A percentile compares a stretch with the other conserved stretches of the same genome.
These are phyloP conservation scores for Isaurus tuberculatus DNA, from an alignment of 92 coral and sea anemone species.

Conservation along the genomic window DNA sequence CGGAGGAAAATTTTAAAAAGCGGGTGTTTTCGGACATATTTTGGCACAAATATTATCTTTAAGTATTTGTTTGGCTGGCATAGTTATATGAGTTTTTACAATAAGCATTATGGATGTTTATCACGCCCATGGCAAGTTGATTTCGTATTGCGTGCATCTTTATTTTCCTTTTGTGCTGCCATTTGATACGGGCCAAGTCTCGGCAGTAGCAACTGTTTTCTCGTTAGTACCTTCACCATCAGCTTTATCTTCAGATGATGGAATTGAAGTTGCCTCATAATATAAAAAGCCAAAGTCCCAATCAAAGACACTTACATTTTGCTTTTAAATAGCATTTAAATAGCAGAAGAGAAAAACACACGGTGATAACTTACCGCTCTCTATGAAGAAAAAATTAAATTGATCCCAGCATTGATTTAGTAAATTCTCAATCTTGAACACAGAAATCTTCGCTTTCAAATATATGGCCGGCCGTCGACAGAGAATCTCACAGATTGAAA, in stretches of 20 bases:
- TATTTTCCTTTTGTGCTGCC: slow-evolving; percentile 19
- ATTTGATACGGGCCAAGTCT: not conserved
- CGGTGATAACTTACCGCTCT: slow-evolving; percentile 14
- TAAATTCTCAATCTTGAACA: slow-evolving; percentile 7
- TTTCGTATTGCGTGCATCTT: slow-evolving; percentile 18
- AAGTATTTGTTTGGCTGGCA: slow-evolving; percentile 16
- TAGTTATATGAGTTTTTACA: not conserved
- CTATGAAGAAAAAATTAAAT: slow-evolving; percentile 30
- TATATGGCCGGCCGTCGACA: slow-evolving; percentile 35
- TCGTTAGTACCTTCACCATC: slow-evolving; percentile 24
- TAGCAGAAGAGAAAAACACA: slow-evolving; percentile 24
- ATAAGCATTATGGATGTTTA: slow-evolving; percentile 3
- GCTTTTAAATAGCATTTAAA: slow-evolving; percentile 5
- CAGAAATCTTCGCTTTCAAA: slow-evolving; percentile 19
- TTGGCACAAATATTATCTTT: slow-evolving; percentile 8
- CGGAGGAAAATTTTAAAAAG: not conserved
- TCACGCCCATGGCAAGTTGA: slow-evolving; percentile 5
- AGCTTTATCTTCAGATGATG: slow-evolving; percentile 3
- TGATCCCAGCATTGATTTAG: slow-evolving; percentile 1
- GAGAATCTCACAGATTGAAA: slow-evolving; percentile 23
- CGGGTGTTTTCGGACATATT: not conserved
- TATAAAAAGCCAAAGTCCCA: slow-evolving; percentile 9
- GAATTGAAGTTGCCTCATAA: not conserved
- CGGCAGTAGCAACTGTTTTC: slow-evolving; percentile 8
- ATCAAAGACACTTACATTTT: slow-evolving; percentile 9